A percentile compares a stretch with the other conserved stretches of the same genome.
These are phyloP conservation scores for Coptodon bakossiorum DNA, from an alignment of 2,113 vertebrate genomes.

Conservation along the genomic window DNA sequence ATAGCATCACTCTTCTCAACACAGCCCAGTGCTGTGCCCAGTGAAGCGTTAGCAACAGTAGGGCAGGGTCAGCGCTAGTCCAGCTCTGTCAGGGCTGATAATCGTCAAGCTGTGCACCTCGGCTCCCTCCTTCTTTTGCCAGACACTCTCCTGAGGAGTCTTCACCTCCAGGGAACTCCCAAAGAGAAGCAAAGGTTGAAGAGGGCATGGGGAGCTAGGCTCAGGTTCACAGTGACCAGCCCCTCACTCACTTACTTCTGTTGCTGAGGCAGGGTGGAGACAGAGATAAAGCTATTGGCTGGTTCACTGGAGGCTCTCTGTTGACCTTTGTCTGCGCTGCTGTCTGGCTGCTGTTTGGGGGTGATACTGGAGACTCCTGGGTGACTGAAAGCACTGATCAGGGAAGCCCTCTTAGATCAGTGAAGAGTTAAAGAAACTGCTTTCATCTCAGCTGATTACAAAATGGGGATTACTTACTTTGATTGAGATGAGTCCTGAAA, in stretches of 20 bases:
- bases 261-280: conserved; percentile 34
- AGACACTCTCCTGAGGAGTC: conserved; percentile 31
- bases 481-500: not conserved
- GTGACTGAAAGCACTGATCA: conserved; percentile 29
- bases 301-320: conserved; percentile 28
- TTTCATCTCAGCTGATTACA: conserved; percentile 28
- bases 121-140: conserved; percentile 19
- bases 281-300: conserved; percentile 32
- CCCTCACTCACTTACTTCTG: conserved; percentile 10
- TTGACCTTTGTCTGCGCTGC: conserved; percentile 58
- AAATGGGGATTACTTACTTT: not conserved
- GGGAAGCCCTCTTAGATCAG: conserved; percentile 12
- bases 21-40: conserved; percentile 40
- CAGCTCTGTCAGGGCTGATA: conserved; percentile 67
- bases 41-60: conserved; percentile 54
- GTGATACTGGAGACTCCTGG: conserved; percentile 37
- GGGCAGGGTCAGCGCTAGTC: conserved; percentile 63
- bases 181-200: conserved; percentile 44
- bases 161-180: conserved; percentile 34
- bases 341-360: conserved; percentile 43
- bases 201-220: conserved; percentile 26
- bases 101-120: conserved; percentile 60
- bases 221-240: conserved; percentile 20
- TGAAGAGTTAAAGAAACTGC: not conserved
- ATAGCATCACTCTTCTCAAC: conserved; percentile 39